A percentile compares a stretch with the other conserved stretches of the same genome.
Conservation (phyloP, 2,888 invertebrate species). For the Fragum fragum region DNA sequence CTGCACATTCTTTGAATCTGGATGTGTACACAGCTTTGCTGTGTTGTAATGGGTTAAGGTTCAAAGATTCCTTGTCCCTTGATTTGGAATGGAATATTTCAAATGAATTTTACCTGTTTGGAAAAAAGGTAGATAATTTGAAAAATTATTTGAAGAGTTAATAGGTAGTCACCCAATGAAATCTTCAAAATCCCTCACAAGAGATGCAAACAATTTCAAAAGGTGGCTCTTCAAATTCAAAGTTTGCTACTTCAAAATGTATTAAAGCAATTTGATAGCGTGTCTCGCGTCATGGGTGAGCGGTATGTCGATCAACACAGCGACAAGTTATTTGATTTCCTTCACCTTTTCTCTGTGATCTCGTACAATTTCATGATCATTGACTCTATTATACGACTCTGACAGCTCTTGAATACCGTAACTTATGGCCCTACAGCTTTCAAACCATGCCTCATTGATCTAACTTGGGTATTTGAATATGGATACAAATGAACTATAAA, state of each 20-base stretch:
- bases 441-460: neutral
- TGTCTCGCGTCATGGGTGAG: neutral
- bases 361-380: constrained; percentile 40
- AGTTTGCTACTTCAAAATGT: constrained; percentile 10
- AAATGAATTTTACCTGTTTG: too few relatives aligned
- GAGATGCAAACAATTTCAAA: neutral
- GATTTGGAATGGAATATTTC: too few relatives aligned
- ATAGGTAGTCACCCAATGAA: too few relatives aligned
- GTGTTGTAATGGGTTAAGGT: too few relatives aligned
- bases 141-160: too few relatives aligned
- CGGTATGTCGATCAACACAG: constrained; percentile 16
- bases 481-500: constrained; percentile 12
- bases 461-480: neutral
- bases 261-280: neutral
- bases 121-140: too few relatives aligned
- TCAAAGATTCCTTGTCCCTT: too few relatives aligned
- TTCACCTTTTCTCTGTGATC: constrained; percentile 27
- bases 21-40: too few relatives aligned
- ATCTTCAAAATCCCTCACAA: neutral
- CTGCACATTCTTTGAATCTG: too few relatives aligned
- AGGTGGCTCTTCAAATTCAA: neutral
- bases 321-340: constrained; percentile 18
- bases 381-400: constrained; percentile 42
- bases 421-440: constrained; percentile 25
- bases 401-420: constrained; percentile 41